Evolutionary conservation across 2,113 vertebrate genomes (phyloP).

Genomic region (Saccopteryx bilineata): DNA sequence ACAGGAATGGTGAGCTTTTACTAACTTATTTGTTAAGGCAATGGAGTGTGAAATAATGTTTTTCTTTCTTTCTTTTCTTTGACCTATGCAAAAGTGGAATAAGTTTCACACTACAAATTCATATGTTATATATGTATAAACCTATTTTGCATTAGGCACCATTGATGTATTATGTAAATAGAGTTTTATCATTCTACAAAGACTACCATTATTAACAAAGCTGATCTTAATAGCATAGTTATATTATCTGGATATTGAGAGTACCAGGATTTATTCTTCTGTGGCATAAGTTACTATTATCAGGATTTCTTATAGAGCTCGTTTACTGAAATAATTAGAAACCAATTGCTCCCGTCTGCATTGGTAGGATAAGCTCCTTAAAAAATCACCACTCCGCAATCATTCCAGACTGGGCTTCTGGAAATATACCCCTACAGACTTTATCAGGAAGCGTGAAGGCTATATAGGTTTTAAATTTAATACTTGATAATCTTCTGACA

Average conservation of each 20-base stretch:
- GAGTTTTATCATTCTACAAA: constrained; percentile 69
- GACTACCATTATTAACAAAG: constrained; percentile 68
- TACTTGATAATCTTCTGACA: constrained; percentile 86
- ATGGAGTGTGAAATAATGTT: constrained; percentile 81
- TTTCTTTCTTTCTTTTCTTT: constrained; percentile 24
- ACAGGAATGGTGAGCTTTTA: constrained; percentile 75
- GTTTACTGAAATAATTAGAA: constrained; percentile 89
- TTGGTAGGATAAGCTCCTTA: constrained; percentile 87
- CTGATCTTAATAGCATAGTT: constrained; percentile 76
- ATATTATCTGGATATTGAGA: constrained; percentile 76
- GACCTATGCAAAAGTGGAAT: constrained; percentile 59
- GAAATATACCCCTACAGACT: constrained; percentile 75
- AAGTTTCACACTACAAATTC: constrained; percentile 63
- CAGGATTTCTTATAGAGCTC: constrained; percentile 84
- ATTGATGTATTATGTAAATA: constrained; percentile 63
- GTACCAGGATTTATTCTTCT: constrained; percentile 71
- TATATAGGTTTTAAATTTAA: constrained; percentile 84
- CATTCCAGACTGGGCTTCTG: constrained; percentile 82
- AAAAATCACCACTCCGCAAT: constrained; percentile 85
- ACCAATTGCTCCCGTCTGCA: constrained; percentile 86
- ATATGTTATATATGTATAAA: constrained; percentile 63
- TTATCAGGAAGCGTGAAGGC: constrained; percentile 83
- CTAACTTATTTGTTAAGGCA: constrained; percentile 73
- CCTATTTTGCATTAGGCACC: constrained; percentile 57
- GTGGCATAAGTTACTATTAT: constrained; percentile 82